Base-by-base conservation (phyloP, 2,113 vertebrate genomes). In the Raja brachyura region DNA sequence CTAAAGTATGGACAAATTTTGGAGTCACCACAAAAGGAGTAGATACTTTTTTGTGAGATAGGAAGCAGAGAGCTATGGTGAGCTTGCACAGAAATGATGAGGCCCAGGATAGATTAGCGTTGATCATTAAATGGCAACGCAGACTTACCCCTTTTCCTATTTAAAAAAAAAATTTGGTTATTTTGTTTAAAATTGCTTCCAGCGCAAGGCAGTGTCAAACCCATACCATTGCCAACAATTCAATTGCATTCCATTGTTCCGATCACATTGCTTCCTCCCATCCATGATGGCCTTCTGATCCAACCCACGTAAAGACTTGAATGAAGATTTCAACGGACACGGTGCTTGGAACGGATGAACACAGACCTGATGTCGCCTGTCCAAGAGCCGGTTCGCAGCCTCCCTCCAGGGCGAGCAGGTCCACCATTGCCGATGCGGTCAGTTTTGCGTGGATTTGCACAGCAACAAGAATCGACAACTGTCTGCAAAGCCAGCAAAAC, bases 391-490 rank as follows among this genome's bases (percentile, higher is more conserved):
- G 4, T 7, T 5, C 1, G 5, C 6, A 4, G 54, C 18, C 79
- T 1, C 0, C 18, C 79, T 48, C 16, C 39, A 8, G 22, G 79
- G 77, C 31, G 5, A 48, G 9, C 33, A 6, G 78, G 13, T 39
- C 28, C 9, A 39, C 33, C 20, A 73, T 74, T 54, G 68, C 90
- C 39, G 20, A 70, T 20, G 33, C 90, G 5, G 31, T 92, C 90
- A 92, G 90, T 92, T 92, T 92, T 92, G 90, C 90, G 90, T 92
- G 90, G 90, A 92, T 92, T 92, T 92, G 90, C 90, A 92, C 90
- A 92, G 90, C 68, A 92, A 48, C 1, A 10, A 54, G 90, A 20
- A 92, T 73, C 90, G 14, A 20, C 8, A 92, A 92, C 90, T 92
- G 90, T 73, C 90, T 92, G 90, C 90, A 92, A 92, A 92, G 66